These are phyloP conservation scores for Ophion ventricosus DNA, from an alignment of 2,888 invertebrate species.

Conservation along the genomic window DNA sequence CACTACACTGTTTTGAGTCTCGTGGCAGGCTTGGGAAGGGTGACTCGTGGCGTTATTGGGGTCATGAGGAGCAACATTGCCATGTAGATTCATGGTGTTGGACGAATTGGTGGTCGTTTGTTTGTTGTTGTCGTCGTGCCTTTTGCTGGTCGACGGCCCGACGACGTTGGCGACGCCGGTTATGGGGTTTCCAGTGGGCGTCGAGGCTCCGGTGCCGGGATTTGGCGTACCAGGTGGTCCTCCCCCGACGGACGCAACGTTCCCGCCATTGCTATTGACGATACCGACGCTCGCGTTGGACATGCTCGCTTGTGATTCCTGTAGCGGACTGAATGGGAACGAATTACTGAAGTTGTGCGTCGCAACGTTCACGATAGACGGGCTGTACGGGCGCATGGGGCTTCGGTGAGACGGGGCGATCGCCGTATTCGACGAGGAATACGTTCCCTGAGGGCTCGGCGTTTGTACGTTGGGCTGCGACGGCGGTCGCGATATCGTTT, in stretches of 20 bases:
- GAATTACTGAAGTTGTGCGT: slow-evolving; percentile 84
- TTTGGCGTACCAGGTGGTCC: slow-evolving; percentile 72
- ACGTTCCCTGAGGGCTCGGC: slow-evolving; percentile 82
- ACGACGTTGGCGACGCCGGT: slow-evolving; percentile 81
- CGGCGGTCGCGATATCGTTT: slow-evolving; percentile 85
- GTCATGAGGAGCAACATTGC: slow-evolving; percentile 12
- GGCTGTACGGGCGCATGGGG: slow-evolving; percentile 82
- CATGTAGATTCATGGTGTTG: slow-evolving; percentile 55
- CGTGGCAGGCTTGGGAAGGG: slow-evolving; percentile 62
- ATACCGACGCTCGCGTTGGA: slow-evolving; percentile 73
- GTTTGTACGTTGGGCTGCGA: slow-evolving; percentile 86
- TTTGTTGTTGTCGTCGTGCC: slow-evolving; percentile 61
- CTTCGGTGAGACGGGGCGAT: slow-evolving; percentile 84
- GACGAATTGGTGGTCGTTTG: slow-evolving; percentile 43
- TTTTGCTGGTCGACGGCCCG: slow-evolving; percentile 64
- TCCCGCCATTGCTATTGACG: slow-evolving; percentile 78
- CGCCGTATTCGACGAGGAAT: slow-evolving; percentile 81
- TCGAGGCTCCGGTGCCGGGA: slow-evolving; percentile 75
- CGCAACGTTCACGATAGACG: slow-evolving; percentile 82
- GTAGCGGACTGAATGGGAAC: slow-evolving; percentile 88
- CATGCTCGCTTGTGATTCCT: slow-evolving; percentile 83
- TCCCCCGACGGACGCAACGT: slow-evolving; percentile 78
- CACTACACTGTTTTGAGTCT: slow-evolving; percentile 74
- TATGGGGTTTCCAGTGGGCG: slow-evolving; percentile 62
- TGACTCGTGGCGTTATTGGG: slow-evolving; percentile 34